These are phyloP conservation scores for Gallinago stenura DNA, from an alignment of 2,797 vertebrate genomes.

Conservation along the genomic window DNA sequence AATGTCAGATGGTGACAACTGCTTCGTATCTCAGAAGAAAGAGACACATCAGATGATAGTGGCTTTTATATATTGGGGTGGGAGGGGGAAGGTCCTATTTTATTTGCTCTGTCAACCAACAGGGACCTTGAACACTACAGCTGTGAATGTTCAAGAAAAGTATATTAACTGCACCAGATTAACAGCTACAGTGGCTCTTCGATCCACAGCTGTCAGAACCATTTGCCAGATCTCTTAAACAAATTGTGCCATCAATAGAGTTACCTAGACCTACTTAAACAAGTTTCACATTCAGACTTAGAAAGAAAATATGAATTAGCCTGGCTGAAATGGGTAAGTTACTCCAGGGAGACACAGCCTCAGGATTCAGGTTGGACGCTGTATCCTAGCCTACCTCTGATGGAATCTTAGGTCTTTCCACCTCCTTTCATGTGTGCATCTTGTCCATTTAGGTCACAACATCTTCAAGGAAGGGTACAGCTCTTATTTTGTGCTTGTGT, in stretches of 20 bases:
- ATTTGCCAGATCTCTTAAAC: not conserved
- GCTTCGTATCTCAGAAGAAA: not conserved
- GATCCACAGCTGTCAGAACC: not conserved
- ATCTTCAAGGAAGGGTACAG: not conserved
- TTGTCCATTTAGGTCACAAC: not conserved
- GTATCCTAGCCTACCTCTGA: not conserved
- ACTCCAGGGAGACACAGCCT: not conserved
- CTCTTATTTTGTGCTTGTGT: not conserved
- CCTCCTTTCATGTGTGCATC: not conserved
- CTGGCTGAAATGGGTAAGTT: not conserved
- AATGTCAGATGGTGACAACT: not conserved
- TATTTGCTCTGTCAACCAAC: not conserved
- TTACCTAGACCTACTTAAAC: not conserved
- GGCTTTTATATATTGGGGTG: not conserved
- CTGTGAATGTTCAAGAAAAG: not conserved
- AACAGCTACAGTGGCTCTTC: not conserved
- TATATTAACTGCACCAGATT: not conserved
- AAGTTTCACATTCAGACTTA: not conserved
- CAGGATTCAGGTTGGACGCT: rapidly evolving
- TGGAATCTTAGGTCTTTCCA: not conserved
- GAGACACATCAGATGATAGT: not conserved
- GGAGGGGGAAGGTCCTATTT: not conserved
- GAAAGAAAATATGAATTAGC: not conserved
- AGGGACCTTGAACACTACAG: not conserved
- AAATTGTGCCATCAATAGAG: not conserved